A percentile compares a stretch with the other conserved stretches of the same genome.
phyloP scores from a whole-genome alignment of 2,113 vertebrate genomes.

The Orycteropus afer region DNA sequence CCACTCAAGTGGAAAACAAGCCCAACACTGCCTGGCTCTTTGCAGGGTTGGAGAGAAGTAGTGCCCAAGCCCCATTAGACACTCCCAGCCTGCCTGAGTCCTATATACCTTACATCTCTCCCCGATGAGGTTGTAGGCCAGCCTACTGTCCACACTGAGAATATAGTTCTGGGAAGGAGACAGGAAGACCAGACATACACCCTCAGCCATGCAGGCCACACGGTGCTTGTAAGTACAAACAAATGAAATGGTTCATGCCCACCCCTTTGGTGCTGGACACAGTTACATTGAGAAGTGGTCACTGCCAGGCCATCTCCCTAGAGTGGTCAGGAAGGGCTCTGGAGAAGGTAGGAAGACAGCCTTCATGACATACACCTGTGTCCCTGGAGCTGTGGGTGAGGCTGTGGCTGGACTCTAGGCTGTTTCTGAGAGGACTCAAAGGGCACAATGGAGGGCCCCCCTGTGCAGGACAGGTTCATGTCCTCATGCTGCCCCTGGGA shows the following conservation, averaged over 20 bases:
- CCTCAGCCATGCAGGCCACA: fast-evolving
- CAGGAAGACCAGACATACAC: neutral
- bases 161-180: neutral
- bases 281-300: neutral
- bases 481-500: neutral
- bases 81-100: neutral
- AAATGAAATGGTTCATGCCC: neutral
- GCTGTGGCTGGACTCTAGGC: no score
- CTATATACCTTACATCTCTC: neutral
- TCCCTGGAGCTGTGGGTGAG: neutral
- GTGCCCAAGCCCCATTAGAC: neutral
- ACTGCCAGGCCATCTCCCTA: neutral
- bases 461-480: neutral
- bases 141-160: neutral
- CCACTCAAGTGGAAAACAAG: no score
- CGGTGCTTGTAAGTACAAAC: no score
- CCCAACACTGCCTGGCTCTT: neutral
- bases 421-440: neutral
- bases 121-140: neutral
- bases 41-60: neutral
- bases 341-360: no score
- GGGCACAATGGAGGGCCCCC: neutral
- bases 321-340: neutral
- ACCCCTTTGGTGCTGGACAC: neutral
- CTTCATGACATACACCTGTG: fast-evolving